Conservation (phyloP, 2,888 invertebrate species). For the Siphlonurus alternatus region DNA sequence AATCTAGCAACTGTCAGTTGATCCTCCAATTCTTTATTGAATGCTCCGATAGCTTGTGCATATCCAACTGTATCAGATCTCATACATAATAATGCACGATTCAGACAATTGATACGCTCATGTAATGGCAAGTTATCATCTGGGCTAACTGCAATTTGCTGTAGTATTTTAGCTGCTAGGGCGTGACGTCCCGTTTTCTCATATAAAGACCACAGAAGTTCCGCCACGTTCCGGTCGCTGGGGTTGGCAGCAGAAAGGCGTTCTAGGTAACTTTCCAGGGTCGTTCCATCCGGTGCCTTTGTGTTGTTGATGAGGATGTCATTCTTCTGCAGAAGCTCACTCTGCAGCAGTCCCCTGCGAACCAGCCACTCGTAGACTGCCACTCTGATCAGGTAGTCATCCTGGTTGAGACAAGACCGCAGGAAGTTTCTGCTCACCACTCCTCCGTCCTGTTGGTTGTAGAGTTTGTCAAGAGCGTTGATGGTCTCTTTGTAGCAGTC, state of each 20-base stretch:
- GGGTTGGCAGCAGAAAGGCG: constrained; percentile 32
- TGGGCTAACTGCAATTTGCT: constrained; percentile 62
- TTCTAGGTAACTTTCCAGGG: constrained; percentile 26
- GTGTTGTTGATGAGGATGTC: not conserved
- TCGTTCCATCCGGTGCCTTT: constrained; percentile 24
- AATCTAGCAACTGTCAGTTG: constrained; percentile 81
- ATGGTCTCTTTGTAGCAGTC: constrained; percentile 80
- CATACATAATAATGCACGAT: constrained; percentile 89
- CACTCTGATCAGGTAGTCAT: constrained; percentile 79
- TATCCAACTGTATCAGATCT: constrained; percentile 66
- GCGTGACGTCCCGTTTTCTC: constrained; percentile 83
- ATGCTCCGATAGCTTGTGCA: constrained; percentile 53
- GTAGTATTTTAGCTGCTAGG: constrained; percentile 79
- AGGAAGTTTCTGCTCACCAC: constrained; percentile 20
- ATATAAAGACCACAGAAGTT: constrained; percentile 91
- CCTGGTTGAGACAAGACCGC: constrained; percentile 27
- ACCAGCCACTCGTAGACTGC: constrained; percentile 90
- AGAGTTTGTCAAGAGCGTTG: constrained; percentile 52
- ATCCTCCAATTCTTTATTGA: constrained; percentile 79
- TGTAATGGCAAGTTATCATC: constrained; percentile 50
- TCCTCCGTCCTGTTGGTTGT: constrained; percentile 18
- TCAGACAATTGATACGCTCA: constrained; percentile 78
- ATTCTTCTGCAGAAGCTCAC: constrained; percentile 33
- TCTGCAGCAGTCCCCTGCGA: constrained; percentile 44
- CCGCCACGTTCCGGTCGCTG: constrained; percentile 43